Base-by-base conservation (phyloP, 2,888 invertebrate genomes). In the Bembecia ichneumoniformis region DNA sequence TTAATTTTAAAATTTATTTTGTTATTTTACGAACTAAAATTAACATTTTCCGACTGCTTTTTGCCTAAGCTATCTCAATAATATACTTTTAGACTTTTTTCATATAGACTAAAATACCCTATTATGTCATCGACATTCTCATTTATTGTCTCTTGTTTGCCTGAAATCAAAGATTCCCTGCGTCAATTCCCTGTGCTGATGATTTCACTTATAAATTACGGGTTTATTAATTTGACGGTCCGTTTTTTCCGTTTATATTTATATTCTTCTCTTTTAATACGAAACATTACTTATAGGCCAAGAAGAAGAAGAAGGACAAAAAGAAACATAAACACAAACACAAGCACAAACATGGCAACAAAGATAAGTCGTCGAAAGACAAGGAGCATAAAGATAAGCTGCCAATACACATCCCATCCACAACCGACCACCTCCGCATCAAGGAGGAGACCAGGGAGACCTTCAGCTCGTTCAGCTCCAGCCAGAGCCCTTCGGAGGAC, bases 251-350 rank as follows among this genome's bases (percentile, higher is more conserved):
- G 35, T 15, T 10, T 9, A 13, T 1, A 40, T 40, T 40, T 40
- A 46, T 43, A 44, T 28, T 11, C 43, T 4, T 14, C 43, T 46
- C 34, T 28, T 9, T 28, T 28, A 28, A 28, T 28, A 28, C 28
- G 28, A 28, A 28, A 9, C 28, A 51, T 70, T 67, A 65, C 62
- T 63, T 76, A 11, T 64, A 91, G 86, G 68, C 82, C 3, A 92
- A 92, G 76, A 93, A 93, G 77, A 92, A 92, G 77, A 93, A 93
- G 71, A 93, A 94, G 63, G 92, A 93, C 46, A 93, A 94, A 62
- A 91, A 93, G 64, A 93, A 93, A 66, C 91, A 96, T 77, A 97
- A 96, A 71, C 96, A 97, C 72, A 96, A 96, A 72, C 96, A 96
- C 67, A 96, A 96, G 68, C 94, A 96, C 70, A 96, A 95, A 62